Conservation (phyloP, 92 coral and sea anemone species). For the Umimayanthus chanpuru region DNA sequence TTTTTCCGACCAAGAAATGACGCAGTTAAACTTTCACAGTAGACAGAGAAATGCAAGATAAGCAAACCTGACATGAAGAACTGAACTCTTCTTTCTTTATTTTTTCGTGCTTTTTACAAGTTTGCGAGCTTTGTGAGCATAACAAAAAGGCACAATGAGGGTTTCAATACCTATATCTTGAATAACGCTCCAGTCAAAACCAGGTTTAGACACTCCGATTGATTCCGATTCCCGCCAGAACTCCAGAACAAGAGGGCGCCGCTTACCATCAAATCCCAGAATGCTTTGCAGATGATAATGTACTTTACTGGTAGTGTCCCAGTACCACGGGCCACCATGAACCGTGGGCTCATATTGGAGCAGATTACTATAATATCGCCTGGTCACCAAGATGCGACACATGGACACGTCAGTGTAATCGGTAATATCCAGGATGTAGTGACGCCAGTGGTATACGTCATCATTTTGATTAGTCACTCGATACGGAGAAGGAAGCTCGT, state of each 20-base stretch:
- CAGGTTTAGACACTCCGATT: slow-evolving; percentile 42
- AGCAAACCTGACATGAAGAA: too few species aligned
- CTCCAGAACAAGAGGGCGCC: slow-evolving; percentile 34
- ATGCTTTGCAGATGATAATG: slow-evolving; percentile 46
- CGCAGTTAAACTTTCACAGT: too few species aligned
- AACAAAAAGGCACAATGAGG: not conserved
- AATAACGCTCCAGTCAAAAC: slow-evolving; percentile 49
- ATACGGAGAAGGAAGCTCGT: slow-evolving; percentile 35
- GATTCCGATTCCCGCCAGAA: slow-evolving; percentile 50
- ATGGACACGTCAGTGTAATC: slow-evolving; percentile 29
- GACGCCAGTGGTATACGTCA: slow-evolving; percentile 55
- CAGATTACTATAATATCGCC: slow-evolving; percentile 27
- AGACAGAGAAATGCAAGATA: too few species aligned
- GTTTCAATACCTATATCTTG: slow-evolving; percentile 35
- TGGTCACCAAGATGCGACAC: slow-evolving; percentile 56
- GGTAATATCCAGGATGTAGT: slow-evolving; percentile 47
- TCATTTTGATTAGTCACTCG: slow-evolving; percentile 25
- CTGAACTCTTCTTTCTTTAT: too few species aligned
- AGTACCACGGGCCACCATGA: slow-evolving; percentile 65
- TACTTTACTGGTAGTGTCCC: slow-evolving; percentile 30
- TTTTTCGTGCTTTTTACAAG: too few species aligned
- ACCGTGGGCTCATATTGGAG: slow-evolving; percentile 49
- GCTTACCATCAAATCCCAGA: slow-evolving; percentile 47
- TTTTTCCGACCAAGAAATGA: too few species aligned
- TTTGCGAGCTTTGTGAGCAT: too few species aligned